phyloP scores from a whole-genome alignment of 1,140 invertebrate genomes.

The Melanaphis sacchari region DNA sequence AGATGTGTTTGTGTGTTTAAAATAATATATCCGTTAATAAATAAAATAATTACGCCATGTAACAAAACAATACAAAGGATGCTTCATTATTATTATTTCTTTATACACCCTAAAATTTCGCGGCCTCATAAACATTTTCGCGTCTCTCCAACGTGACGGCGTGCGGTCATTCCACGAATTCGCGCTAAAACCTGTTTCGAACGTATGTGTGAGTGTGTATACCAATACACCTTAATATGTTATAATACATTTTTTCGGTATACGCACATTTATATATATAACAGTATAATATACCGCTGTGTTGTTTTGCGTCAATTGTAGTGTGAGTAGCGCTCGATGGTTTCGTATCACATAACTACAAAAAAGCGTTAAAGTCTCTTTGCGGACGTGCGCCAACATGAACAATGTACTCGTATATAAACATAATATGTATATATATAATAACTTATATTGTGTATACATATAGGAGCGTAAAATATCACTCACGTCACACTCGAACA shows the following conservation, averaged over 20 bases:
- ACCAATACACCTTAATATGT: background rate
- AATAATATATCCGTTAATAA: conserved; percentile 6
- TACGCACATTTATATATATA: background rate
- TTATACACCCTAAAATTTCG: conserved; percentile 14
- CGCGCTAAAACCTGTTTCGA: conserved; percentile 26
- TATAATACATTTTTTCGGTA: conserved; percentile 11
- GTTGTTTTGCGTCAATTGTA: background rate
- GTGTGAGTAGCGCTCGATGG: background rate
- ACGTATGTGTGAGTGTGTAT: background rate
- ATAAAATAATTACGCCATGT: conserved; percentile 1
- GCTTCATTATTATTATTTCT: background rate
- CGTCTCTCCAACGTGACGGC: background rate
- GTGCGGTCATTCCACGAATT: conserved; percentile 3
- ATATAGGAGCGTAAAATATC: background rate
- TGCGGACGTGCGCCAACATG: background rate
- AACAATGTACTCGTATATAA: background rate
- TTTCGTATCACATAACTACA: background rate
- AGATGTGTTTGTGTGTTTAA: background rate
- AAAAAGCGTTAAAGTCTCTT: conserved; percentile 17
- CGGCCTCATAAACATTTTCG: background rate
- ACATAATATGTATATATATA: background rate
- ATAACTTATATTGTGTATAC: background rate
- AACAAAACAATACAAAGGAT: background rate
- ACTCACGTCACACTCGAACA: background rate
- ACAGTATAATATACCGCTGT: background rate